Evolutionary conservation across 2,888 invertebrate species (phyloP), one percentile per base, ranked within the genome.

Genomic region (Bombylius discolor): DNA sequence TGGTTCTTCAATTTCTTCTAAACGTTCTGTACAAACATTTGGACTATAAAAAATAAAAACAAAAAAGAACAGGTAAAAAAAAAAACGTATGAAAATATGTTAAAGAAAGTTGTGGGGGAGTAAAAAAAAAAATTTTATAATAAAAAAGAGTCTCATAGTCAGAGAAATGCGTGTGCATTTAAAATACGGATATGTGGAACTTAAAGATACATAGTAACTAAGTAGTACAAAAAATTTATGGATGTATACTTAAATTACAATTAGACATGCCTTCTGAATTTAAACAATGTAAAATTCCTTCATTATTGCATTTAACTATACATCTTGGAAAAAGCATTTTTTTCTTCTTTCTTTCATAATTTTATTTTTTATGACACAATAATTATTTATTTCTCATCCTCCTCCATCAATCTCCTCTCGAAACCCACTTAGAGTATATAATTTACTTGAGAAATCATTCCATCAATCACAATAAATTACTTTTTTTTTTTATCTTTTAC

Each of bases 11-110:
- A 71, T 69, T 23, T 70, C 74, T 64, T 77, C 76, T 60, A 76
- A 77, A 49, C 80, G 77, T 63, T 82, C 81, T 47, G 80, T 78
- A 65, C 83, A 83, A 31, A 84, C 81, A 66, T 83, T 82, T 50
- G 79, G 76, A 44, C 83, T 81, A 65, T 32, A 71, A 69, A 45
- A 45, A n/a, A 14, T 14, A 3, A 14, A 45, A 3, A 45, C 3
- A n/a, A 45, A 45, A 14, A 42, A 48, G 34, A 34, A 34, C 31
- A 6, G 23, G 36, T 36, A 36, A 6, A 36, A 8, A 36, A 36
- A 36, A 6, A 36, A 8, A 36, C 1, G 36, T 36, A 36, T 1
- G 36, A 36, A 36, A 36, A 36, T 9, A 4, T 47, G n/a, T 50
- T 7, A 42, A 9, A 49, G 39, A 54, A n/a, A 14, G 32, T 39